Base-by-base conservation (phyloP, 2,888 invertebrate species). In the Microctonus aethiopoides region DNA sequence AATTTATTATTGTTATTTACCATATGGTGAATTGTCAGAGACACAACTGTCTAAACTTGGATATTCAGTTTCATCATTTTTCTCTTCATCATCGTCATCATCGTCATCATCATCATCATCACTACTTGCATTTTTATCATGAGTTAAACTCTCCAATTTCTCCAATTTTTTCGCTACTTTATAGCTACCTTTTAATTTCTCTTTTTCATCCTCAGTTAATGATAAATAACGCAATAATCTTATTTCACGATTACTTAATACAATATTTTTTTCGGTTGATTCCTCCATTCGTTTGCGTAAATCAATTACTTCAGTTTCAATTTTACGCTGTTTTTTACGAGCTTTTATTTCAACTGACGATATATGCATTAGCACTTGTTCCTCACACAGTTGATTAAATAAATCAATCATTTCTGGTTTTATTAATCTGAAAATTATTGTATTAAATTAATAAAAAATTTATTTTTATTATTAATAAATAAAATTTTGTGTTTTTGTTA, bases 121-220 rank as follows among this genome's bases (percentile, higher is more conserved):
- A 69, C 92, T 92, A 77, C 89, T 90, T 77, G 93, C 93, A 74
- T 91, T 91, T 76, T 89, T 89, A 72, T 93, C 94, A 80, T 94
- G 93, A 16, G 92, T 91, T 75, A 93, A 90, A 75, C 91, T 93
- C 87, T 96, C 95, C 74, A 97, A 89, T 87, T 97, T 95, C 83
- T 97, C 96, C 72, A 97, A 87, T 84, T 97, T 97, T 81, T 94
- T 94, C 0, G 96, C 96, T 72, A 97, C 96, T 88, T 97, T 97
- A 81, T 95, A 93, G 74, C 82, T 86, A 41, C 95, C 94, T 86
- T 95, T 96, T 20, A 97, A 88, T 84, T 96, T 96, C 78, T 96
- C 96, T 81, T 96, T 95, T 83, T 97, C 96, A 75, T 96, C 96
- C 79, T 96, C 95, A 20, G 96, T 96, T 64, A 97, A 90, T 81